These are phyloP conservation scores for Drosophila parvula DNA, from an alignment of 1,140 invertebrate species.

Conservation along the genomic window DNA sequence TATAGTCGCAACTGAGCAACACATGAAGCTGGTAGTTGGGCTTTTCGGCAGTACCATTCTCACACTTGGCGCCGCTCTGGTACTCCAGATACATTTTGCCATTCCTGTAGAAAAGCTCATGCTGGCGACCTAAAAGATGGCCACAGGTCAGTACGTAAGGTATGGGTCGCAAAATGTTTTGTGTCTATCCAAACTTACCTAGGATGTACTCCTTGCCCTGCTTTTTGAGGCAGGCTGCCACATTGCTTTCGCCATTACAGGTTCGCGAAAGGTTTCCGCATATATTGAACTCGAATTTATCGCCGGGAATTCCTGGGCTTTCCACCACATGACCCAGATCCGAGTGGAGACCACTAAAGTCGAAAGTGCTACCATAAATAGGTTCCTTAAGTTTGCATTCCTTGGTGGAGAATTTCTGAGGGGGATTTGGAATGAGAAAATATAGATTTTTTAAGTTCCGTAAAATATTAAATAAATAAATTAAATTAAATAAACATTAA, in stretches of 20 bases:
- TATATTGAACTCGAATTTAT: slow-evolving; percentile 76
- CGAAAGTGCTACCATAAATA: slow-evolving; percentile 70
- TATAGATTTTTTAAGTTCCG: no score
- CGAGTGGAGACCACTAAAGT: slow-evolving; percentile 69
- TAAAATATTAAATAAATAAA: no score
- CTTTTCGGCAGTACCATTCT: slow-evolving; percentile 49
- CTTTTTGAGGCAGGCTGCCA: slow-evolving; percentile 71
- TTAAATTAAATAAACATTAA: no score
- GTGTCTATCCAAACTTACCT: slow-evolving; percentile 45
- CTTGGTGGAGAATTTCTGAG: slow-evolving; percentile 55
- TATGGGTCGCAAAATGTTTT: neutral
- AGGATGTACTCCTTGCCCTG: slow-evolving; percentile 72
- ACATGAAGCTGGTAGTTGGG: slow-evolving; percentile 67
- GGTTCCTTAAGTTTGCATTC: slow-evolving; percentile 75
- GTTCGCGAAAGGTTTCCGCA: slow-evolving; percentile 67
- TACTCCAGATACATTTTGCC: slow-evolving; percentile 74
- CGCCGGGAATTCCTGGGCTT: slow-evolving; percentile 33
- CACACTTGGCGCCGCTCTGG: slow-evolving; percentile 65
- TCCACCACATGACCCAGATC: slow-evolving; percentile 67
- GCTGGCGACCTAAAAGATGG: slow-evolving; percentile 60
- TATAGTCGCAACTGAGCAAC: slow-evolving; percentile 72
- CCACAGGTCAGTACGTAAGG: no score
- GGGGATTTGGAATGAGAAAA: slow-evolving; percentile 3
- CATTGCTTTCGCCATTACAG: slow-evolving; percentile 68
- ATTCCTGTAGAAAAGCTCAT: slow-evolving; percentile 64